Evolutionary conservation across 1,140 invertebrate species (phyloP).

Genomic region (Anthonomus grandis): DNA sequence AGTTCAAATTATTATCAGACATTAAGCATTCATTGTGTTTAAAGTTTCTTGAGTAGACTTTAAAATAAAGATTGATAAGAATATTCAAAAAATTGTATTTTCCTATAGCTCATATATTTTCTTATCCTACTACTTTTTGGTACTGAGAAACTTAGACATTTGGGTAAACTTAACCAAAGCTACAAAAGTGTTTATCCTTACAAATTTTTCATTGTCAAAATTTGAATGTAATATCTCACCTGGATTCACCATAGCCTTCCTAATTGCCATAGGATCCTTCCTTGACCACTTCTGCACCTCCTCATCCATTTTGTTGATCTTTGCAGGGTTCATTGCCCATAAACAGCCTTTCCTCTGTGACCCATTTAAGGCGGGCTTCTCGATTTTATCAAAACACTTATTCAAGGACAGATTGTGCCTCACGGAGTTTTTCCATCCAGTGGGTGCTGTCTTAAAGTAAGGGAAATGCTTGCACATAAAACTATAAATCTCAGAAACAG

Average conservation of each 20-base stretch:
- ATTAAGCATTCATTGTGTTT: too few species aligned
- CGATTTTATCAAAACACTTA: constrained; percentile 97
- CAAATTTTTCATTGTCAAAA: too few species aligned
- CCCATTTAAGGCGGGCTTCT: constrained; percentile 80
- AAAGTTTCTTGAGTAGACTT: too few species aligned
- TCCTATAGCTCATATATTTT: too few species aligned
- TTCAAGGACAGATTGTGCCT: constrained; percentile 93
- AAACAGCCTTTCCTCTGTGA: constrained; percentile 84
- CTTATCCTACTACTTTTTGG: too few species aligned
- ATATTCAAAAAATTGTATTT: too few species aligned
- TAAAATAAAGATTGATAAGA: too few species aligned
- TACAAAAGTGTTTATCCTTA: constrained; percentile 3
- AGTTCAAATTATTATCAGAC: too few species aligned
- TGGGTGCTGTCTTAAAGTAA: constrained; percentile 95
- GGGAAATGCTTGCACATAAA: constrained; percentile 99
- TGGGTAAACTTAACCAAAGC: too few species aligned
- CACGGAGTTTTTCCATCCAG: constrained; percentile 97
- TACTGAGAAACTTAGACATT: too few species aligned
- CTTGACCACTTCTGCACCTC: constrained; percentile 95
- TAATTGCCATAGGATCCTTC: constrained; percentile 84
- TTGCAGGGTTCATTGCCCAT: constrained; percentile 95
- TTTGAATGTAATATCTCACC: constrained; percentile 38
- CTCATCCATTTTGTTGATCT: constrained; percentile 94
- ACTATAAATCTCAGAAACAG: constrained; percentile 97
- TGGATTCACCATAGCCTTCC: constrained; percentile 87